phyloP scores from a whole-genome alignment of 2,797 vertebrate species.

The Chanos chanos region DNA sequence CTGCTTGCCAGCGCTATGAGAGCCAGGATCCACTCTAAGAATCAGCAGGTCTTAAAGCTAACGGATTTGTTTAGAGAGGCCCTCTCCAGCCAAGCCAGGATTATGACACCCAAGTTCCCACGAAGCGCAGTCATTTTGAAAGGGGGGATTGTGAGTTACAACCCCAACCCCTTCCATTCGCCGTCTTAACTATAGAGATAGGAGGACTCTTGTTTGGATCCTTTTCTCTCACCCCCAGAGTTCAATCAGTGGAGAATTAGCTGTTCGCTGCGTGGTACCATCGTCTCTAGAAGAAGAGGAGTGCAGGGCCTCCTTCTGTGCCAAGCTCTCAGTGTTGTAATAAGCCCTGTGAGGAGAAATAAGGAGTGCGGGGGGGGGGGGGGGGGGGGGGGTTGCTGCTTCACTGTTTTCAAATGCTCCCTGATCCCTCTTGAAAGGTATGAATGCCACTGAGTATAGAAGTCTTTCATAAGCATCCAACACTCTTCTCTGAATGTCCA shows the following conservation, averaged over 20 bases:
- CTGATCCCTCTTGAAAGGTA: constrained; percentile 25
- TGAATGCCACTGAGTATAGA: constrained; percentile 2
- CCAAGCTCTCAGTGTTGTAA: not conserved
- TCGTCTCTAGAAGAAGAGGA: constrained; percentile 7
- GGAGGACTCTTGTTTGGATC: constrained; percentile 16
- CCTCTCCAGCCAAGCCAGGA: constrained; percentile 33
- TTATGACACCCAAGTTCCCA: constrained; percentile 62
- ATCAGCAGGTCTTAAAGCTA: constrained; percentile 61
- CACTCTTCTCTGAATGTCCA: no score
- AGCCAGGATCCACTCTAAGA: constrained; percentile 64
- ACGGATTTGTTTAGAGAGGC: constrained; percentile 70
- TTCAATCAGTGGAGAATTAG: constrained; percentile 27
- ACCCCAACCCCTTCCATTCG: not conserved
- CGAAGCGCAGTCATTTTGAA: constrained; percentile 50
- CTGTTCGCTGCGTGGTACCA: constrained; percentile 16
- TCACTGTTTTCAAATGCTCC: not conserved
- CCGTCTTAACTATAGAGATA: not conserved
- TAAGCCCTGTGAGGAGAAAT: not conserved
- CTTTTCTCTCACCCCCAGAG: not conserved
- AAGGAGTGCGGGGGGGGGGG: not conserved
- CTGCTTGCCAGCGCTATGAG: constrained; percentile 23
- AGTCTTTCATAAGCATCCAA: not conserved
- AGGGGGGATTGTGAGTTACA: constrained; percentile 51
- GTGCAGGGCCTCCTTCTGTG: not conserved
- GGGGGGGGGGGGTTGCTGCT: not conserved